Evolutionary conservation across 2,888 invertebrate genomes (phyloP), one percentile per base, ranked within the genome.

Genomic region (Mallateleia sp.): DNA sequence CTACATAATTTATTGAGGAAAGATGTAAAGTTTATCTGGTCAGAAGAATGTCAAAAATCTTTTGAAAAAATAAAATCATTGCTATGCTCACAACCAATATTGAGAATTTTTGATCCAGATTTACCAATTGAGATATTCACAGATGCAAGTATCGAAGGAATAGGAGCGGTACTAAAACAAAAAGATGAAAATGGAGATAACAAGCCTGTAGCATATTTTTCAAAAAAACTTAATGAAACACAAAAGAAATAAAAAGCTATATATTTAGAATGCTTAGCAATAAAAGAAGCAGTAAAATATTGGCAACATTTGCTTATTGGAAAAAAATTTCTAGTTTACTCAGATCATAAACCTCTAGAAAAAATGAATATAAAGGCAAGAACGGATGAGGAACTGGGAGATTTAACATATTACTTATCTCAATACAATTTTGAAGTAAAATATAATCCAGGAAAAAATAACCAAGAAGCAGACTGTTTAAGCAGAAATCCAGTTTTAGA

Each of bases 141-240:
- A 25, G 92, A 93, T 72, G 92, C 89, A 18, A 88, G 88, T 38
- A 64, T 91, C 22, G 60, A 86, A 69, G 91, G 90, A 20, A 34
- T 91, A 1, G 91, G 90, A 28, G 91, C 90, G 8, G 56, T 91
- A 25, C 45, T 92, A 20, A 91, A 92, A 87, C 89, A 92, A 64
- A 45, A 25, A n/a, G 88, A 91, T 64, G 1, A 18, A 56, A 77
- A 90, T 62, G 79, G 72, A 38, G 54, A 81, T 22, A 25, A 71
- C 58, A 89, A 82, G 69, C 84, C 90, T 32, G 82, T 88, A 22
- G 88, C 88, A 18, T 88, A 80, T 42, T 89, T 89, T 58, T 88
- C 84, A 58, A 89, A 78, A 87, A 88, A 87, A 84, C 74, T 66
- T 52, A 83, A 71, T 20, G 81, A 87, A 24, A 50, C 34, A 7